These are phyloP conservation scores for Eretmocerus hayati DNA, from an alignment of 2,888 invertebrate genomes.

Conservation along the genomic window DNA sequence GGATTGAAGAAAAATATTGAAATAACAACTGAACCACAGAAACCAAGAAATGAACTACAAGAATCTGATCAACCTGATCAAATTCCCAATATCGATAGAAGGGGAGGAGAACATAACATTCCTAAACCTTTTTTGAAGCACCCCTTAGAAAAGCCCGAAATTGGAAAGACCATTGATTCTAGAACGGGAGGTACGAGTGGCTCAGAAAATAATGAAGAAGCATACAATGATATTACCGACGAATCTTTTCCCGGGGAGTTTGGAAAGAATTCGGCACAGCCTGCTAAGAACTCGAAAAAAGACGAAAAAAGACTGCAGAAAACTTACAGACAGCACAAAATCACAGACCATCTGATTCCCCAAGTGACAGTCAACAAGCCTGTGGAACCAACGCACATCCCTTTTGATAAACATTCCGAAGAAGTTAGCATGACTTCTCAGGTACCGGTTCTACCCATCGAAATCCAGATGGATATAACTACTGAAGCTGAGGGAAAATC, in stretches of 20 bases:
- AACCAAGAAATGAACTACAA: no score
- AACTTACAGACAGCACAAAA: constrained; percentile 16
- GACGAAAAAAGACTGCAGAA: constrained; percentile 22
- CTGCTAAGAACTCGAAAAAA: constrained; percentile 14
- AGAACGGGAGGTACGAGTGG: no score
- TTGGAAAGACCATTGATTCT: no score
- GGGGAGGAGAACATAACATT: no score
- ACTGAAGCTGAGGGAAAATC: constrained; percentile 30
- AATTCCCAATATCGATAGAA: no score
- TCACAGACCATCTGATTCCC: constrained; percentile 6
- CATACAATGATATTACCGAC: constrained; percentile 41
- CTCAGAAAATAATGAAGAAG: constrained; percentile 40
- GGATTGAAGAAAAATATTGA: no score
- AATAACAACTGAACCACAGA: no score
- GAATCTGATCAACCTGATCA: no score
- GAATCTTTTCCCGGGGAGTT: constrained; percentile 31
- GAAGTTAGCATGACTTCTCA: constrained; percentile 38
- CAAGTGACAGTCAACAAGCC: background rate
- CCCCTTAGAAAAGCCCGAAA: no score
- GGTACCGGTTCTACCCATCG: constrained; percentile 39
- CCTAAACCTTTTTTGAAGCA: no score
- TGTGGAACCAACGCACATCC: background rate
- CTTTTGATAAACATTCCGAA: constrained; percentile 28
- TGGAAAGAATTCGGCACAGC: constrained; percentile 18
- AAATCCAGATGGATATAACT: constrained; percentile 40